Conservation (phyloP, 1,140 invertebrate genomes). For the Formica selysi region DNA sequence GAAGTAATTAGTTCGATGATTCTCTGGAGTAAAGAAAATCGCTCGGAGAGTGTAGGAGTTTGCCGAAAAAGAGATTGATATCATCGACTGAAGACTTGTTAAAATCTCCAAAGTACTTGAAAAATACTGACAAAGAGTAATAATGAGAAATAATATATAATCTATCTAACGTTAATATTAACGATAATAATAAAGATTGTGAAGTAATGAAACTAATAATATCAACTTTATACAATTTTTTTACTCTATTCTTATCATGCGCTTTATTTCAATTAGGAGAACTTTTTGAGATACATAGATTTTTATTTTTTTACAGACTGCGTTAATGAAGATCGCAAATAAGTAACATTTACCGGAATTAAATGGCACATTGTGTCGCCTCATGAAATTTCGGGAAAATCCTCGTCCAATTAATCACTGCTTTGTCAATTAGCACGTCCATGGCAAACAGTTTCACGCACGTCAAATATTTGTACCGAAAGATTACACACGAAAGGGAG, state of each 20-base stretch:
- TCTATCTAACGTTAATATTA: background rate
- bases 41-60: background rate
- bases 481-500: background rate
- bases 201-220: conserved; percentile 1
- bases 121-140: background rate
- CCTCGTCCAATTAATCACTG: background rate
- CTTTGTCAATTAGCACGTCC: conserved; percentile 20
- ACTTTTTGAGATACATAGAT: background rate
- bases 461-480: conserved; percentile 39
- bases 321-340: conserved; percentile 11
- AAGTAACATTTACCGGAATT: background rate
- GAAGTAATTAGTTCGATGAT: background rate
- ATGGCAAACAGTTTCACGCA: conserved; percentile 22
- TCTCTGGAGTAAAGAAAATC: background rate
- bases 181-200: background rate
- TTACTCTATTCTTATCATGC: background rate
- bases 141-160: background rate
- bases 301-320: background rate
- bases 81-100: background rate
- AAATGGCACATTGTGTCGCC: background rate
- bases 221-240: background rate
- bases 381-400: conserved; percentile 13
- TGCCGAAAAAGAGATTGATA: background rate
- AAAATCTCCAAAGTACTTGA: background rate
- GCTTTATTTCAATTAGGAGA: background rate